These are phyloP conservation scores for Ceratina calcarata DNA, from an alignment of 1,140 invertebrate genomes.

Conservation along the genomic window DNA sequence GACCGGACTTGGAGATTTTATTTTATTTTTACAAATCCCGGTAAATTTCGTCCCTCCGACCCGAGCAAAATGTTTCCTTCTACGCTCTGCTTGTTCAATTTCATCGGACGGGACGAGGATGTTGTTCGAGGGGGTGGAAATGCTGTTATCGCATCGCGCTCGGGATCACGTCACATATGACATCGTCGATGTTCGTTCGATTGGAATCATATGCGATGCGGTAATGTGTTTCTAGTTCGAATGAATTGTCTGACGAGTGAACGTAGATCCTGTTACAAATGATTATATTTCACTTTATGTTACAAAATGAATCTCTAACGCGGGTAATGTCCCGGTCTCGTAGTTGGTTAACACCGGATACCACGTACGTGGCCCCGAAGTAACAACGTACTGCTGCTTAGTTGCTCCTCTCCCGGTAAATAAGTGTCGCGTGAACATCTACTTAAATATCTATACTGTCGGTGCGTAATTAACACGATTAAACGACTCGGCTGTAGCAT, in stretches of 20 bases:
- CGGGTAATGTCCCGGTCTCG: constrained; percentile 47
- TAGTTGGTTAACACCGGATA: constrained; percentile 44
- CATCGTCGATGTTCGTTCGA: no score
- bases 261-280: constrained; percentile 66
- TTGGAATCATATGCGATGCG: no score
- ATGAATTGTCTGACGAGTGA: neutral
- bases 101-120: no score
- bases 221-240: no score
- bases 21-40: neutral
- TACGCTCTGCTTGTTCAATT: no score
- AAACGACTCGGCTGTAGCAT: neutral
- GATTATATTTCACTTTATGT: constrained; percentile 73
- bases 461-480: constrained; percentile 47
- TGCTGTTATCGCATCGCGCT: no score
- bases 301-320: constrained; percentile 71
- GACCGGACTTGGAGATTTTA: neutral
- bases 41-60: neutral
- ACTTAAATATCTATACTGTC: constrained; percentile 45
- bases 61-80: no score
- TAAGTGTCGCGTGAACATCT: constrained; percentile 59
- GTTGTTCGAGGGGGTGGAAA: no score
- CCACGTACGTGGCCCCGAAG: constrained; percentile 34
- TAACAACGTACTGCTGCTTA: neutral
- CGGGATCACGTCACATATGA: no score
- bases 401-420: constrained; percentile 22